phyloP scores from a whole-genome alignment of 2,113 vertebrate species.

The Gallinago undulata region DNA sequence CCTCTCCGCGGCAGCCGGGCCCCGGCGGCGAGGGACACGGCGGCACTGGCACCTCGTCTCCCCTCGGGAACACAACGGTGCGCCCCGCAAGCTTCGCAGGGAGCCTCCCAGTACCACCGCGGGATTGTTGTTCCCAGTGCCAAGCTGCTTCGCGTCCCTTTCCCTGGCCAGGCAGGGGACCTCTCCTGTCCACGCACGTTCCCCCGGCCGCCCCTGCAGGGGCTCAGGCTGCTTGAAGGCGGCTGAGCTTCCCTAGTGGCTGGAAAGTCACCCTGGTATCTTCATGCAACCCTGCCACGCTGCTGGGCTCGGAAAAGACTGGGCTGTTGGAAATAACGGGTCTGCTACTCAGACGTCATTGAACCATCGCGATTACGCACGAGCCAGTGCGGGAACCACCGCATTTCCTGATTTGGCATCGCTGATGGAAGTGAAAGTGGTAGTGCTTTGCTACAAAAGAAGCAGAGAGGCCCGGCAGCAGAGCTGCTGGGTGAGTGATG shows the following conservation, averaged over 20 bases:
- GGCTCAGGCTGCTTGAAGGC: not conserved
- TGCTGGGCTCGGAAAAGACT: not conserved
- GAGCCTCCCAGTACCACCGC: fast-evolving
- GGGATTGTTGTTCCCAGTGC: fast-evolving
- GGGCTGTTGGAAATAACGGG: not conserved
- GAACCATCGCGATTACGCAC: not conserved
- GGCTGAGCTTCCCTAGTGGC: fast-evolving
- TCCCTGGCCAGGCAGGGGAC: fast-evolving
- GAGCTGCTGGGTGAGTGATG: fast-evolving
- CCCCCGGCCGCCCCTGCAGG: fast-evolving
- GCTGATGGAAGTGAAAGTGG: not conserved
- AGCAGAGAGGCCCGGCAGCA: not conserved
- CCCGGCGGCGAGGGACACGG: not conserved
- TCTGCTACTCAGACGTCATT: not conserved
- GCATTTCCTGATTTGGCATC: no score
- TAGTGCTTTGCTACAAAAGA: not conserved
- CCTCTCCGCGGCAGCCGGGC: fast-evolving
- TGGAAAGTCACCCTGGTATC: not conserved
- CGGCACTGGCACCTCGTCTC: fast-evolving
- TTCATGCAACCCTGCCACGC: not conserved
- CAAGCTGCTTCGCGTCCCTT: fast-evolving
- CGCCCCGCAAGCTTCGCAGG: fast-evolving
- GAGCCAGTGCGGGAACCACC: not conserved
- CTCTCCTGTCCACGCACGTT: fast-evolving
- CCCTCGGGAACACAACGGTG: fast-evolving